Conservation (phyloP, 2,797 vertebrate species). For the Gambusia yucatana region DNA sequence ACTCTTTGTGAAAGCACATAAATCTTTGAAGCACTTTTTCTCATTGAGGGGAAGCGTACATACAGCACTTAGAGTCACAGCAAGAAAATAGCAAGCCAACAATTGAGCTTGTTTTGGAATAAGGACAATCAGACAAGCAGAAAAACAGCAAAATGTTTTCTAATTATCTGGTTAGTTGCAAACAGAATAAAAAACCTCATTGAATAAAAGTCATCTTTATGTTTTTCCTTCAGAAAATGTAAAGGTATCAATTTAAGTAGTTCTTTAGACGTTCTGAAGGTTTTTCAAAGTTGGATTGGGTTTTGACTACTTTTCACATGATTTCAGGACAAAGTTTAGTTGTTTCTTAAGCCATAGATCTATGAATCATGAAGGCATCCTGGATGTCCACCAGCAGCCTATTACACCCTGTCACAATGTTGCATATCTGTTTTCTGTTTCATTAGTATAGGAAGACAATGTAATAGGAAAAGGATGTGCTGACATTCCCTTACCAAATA, state of each 20-base stretch:
- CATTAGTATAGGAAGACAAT: background rate
- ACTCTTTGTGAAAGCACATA: slow-evolving; percentile 19
- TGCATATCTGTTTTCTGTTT: background rate
- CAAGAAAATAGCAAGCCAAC: background rate
- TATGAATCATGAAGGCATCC: background rate
- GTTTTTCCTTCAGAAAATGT: background rate
- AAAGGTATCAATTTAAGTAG: background rate
- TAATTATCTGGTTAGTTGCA: background rate
- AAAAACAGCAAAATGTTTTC: background rate
- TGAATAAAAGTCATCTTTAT: background rate
- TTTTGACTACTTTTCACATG: background rate
- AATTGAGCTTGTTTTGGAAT: slow-evolving; percentile 1
- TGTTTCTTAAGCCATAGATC: background rate
- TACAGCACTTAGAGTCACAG: background rate
- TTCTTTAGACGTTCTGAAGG: background rate
- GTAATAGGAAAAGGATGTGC: background rate
- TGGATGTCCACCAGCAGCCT: background rate
- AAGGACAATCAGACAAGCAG: background rate
- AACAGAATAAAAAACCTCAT: background rate
- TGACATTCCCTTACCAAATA: background rate
- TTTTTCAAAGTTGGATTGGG: background rate
- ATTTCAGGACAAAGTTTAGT: background rate
- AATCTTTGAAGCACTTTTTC: slow-evolving; percentile 11
- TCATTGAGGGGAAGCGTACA: background rate
- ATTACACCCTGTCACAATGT: background rate